Base-by-base conservation (phyloP, 2,113 vertebrate genomes). In the Tapirus terrestris region DNA sequence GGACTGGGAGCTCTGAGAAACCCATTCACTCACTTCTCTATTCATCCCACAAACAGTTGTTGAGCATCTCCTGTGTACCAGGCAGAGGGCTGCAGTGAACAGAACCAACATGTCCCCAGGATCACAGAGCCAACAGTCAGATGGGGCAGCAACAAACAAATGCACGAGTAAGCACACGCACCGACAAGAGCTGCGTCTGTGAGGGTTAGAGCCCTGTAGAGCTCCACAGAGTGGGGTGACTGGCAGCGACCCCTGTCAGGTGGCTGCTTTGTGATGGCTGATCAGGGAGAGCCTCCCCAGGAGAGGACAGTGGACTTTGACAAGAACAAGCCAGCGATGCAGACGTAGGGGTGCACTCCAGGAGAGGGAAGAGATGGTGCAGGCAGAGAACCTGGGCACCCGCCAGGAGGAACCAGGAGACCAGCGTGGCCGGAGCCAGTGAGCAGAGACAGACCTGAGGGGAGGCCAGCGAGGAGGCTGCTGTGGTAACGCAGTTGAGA, bases 151-250 rank as follows among this genome's bases (percentile, higher is more conserved):
- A 12, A 36, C 68, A 61, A 45, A 56, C 53, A 83, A 12, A 20
- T 0, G 21, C 45, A 9, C 0, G 3, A 36, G 33, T n/a, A 16
- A 79, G 43, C 68, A 16, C 29, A 11, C 0, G 12, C 29, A 1
- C 9, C 45, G 6, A 21, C 36, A 16, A 16, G 51, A 68, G 92
- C 0, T 1, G 0, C 4, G 2, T 18, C 83, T 14, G n/a, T 0
- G 21, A n/a, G 21, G n/a, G 23, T n/a, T 6, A 45, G 73, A 48
- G 7, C 43, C 43, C 0, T 8, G 9, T 29, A 18, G 70, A 80
- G 56, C 23, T 6, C 36, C 5, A 21, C 6, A 11, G 72, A 16
- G 72, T 0, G 1, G 21, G 18, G 25, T 8, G 43, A 33, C 2
- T 2, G 29, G 29, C 23, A 67, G 65, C 7, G 13, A 27, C 36